Base-by-base conservation (phyloP, 2,113 vertebrate species). In the Elephas maximus region DNA sequence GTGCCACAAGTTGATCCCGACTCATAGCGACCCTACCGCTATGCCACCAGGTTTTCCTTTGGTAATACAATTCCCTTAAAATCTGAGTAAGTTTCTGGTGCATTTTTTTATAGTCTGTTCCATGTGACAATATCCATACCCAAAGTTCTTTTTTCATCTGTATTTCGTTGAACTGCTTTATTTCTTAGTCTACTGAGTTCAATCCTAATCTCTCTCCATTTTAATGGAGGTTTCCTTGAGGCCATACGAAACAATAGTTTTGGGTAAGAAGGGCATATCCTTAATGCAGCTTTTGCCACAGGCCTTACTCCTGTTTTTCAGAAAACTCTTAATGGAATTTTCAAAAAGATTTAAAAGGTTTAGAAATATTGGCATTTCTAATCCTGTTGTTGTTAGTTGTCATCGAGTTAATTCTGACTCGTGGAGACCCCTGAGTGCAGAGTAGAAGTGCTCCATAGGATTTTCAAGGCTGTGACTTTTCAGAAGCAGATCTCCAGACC, bases 61-160 rank as follows among this genome's bases (percentile, higher is more conserved):
- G 51, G 33, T 84, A 83, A 14, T 77, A 60, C 4, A 78, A 20
- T 57, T 37, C 14, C 65, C 65, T 92, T 30, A 24, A 53, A 85
- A 20, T 77, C 86, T 91, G 65, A 8, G 1, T 91, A 44, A 30
- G 24, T 6, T 62, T 89, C 90, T 73, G 37, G 17, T n/a, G 0
- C 85, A 48, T 84, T 76, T 93, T 93, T 69, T 82, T 67, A 84
- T 48, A 87, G 30, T 87, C 9, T 65, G 30, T 26, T 84, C 18
- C 57, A 51, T 51, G 8, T 45, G 57, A 60, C 41, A n/a, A 15
- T 9, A 44, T 15, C 60, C 87, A 85, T 5, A 60, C 21, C 51
- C 67, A 60, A 15, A 53, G 67, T 83, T 81, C 24, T 93, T 92
- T 92, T 73, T 81, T 63, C 90, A 74, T 11, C 18, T 65, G 15